phyloP scores from a whole-genome alignment of 2,113 vertebrate species.

The Campylomormyrus numenius region DNA sequence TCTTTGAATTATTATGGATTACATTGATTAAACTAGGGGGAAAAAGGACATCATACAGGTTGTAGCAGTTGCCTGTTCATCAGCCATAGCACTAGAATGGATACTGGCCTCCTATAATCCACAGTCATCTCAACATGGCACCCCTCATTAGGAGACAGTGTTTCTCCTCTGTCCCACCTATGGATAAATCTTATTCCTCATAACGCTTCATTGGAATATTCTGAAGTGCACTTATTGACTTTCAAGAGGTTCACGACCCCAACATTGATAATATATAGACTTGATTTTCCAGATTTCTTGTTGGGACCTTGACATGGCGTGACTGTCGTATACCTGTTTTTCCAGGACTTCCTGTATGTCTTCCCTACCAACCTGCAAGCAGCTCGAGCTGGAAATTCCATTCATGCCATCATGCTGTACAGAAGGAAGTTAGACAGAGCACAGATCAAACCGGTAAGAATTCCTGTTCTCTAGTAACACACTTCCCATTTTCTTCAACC shows the following conservation, averaged over 20 bases:
- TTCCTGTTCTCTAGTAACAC: neutral
- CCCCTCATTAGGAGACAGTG: neutral
- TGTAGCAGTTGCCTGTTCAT: neutral
- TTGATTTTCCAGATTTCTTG: neutral
- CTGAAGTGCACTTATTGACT: neutral
- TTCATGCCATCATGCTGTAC: slow-evolving; percentile 84
- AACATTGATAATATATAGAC: neutral
- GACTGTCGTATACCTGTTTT: neutral
- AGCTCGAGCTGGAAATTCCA: slow-evolving; percentile 85
- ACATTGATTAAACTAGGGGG: neutral
- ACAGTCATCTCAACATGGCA: neutral
- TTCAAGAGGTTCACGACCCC: neutral
- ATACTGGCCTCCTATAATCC: neutral
- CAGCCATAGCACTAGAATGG: neutral
- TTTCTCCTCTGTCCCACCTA: neutral
- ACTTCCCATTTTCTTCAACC: neutral
- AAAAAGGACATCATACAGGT: neutral
- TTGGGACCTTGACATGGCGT: neutral
- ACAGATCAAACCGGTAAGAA: slow-evolving; percentile 87
- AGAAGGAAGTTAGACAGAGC: slow-evolving; percentile 86
- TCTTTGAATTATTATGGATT: neutral
- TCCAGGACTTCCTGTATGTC: slow-evolving; percentile 80
- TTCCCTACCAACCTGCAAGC: slow-evolving; percentile 77
- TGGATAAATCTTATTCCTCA: neutral
- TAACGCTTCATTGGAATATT: neutral